Conservation (phyloP, 2,113 vertebrate genomes). For the Chrysochloris asiatica region DNA sequence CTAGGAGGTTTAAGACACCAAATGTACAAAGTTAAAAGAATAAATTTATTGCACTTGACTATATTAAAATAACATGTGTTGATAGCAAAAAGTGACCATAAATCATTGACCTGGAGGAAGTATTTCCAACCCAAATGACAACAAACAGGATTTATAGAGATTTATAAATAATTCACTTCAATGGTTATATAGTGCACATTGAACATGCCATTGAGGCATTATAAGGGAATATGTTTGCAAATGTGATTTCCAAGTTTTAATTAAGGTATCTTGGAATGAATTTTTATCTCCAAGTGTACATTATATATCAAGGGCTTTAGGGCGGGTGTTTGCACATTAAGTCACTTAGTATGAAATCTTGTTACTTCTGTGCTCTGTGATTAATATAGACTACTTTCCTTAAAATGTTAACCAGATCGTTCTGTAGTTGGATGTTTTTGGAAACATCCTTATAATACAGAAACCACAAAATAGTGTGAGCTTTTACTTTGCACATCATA, state of each 20-base stretch:
- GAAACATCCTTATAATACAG: not conserved
- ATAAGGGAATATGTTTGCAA: not conserved
- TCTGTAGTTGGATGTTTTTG: not conserved
- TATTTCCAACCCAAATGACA: not conserved
- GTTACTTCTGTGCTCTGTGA: not conserved
- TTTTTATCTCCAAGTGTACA: not conserved
- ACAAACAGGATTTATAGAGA: not conserved
- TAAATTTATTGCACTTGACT: not conserved
- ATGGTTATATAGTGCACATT: not conserved
- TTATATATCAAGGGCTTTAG: not conserved
- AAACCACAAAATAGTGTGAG: not conserved
- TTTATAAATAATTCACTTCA: not conserved
- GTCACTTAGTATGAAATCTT: not conserved
- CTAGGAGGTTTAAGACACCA: not conserved
- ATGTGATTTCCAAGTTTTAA: constrained; percentile 24
- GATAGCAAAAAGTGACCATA: not conserved
- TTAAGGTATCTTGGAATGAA: too few species aligned
- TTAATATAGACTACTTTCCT: not conserved
- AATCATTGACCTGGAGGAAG: not conserved
- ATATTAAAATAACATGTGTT: not conserved
- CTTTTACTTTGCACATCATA: not conserved
- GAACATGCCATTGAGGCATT: not conserved
- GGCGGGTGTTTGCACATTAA: not conserved
- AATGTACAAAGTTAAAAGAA: not conserved
- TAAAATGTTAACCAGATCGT: not conserved